Conservation (phyloP, 1,140 invertebrate genomes). For the Drosophila triauraria region DNA sequence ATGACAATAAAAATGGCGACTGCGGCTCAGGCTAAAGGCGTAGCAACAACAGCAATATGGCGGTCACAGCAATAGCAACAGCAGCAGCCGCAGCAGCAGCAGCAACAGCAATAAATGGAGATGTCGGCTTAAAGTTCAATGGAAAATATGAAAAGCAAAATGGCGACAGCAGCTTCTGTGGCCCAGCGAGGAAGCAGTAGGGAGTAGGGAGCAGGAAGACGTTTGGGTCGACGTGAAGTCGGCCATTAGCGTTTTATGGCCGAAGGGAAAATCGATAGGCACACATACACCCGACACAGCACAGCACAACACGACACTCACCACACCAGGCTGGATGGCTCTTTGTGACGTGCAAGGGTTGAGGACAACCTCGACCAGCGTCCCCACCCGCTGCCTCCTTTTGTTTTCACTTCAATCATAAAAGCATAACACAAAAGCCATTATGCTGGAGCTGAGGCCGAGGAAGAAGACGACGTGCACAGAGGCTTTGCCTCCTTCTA, state of each 20-base stretch:
- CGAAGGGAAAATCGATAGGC: conserved; percentile 73
- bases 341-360: conserved; percentile 67
- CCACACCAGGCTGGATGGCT: conserved; percentile 36
- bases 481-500: conserved; percentile 24
- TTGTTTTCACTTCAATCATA: conserved; percentile 73
- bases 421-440: conserved; percentile 81
- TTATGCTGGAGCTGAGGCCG: conserved; percentile 39
- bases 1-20: conserved; percentile 80
- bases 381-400: conserved; percentile 12
- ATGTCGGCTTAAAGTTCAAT: conserved; percentile 75
- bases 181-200: conserved; percentile 7
- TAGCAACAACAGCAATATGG: conserved; percentile 37
- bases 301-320: conserved; percentile 8
- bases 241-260: conserved; percentile 79
- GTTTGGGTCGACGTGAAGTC: conserved; percentile 35
- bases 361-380: conserved; percentile 41
- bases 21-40: conserved; percentile 40
- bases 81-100: conserved; percentile 2
- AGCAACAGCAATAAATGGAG: conserved; percentile 33
- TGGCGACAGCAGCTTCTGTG: conserved; percentile 63
- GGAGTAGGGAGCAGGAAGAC: conserved; percentile 13
- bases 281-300: conserved; percentile 22
- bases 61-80: conserved; percentile 13
- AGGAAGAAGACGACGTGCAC: conserved; percentile 24
- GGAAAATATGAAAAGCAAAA: conserved; percentile 76